Percentiles rank a stretch among this genome's conserved stretches.
These are phyloP conservation scores for Polia nebulosa DNA, from an alignment of 2,888 invertebrate species.

Conservation along the genomic window DNA sequence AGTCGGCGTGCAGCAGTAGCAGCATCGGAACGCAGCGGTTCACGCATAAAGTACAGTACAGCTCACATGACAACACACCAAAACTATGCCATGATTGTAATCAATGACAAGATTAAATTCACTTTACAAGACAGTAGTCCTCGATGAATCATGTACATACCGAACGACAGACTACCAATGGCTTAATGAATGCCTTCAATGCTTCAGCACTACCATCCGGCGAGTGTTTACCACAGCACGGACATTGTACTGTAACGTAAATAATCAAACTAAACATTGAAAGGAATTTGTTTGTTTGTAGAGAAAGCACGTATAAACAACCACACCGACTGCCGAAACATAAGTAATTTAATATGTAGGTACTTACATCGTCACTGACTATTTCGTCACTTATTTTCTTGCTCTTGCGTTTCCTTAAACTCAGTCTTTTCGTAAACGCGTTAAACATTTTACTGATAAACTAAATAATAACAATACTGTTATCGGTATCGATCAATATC, in stretches of 20 bases:
- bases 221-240: constrained; percentile 82
- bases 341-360: constrained; percentile 52
- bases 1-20: constrained; percentile 68
- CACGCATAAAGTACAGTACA: constrained; percentile 70
- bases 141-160: constrained; percentile 37
- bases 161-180: constrained; percentile 46
- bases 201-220: constrained; percentile 77
- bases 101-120: constrained; percentile 36
- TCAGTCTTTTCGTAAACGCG: constrained; percentile 75
- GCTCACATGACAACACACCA: constrained; percentile 59
- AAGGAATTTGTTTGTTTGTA: constrained; percentile 86
- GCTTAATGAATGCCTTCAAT: constrained; percentile 57
- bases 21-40: constrained; percentile 70
- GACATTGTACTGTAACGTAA: constrained; percentile 79
- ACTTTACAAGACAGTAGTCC: constrained; percentile 40
- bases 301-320: constrained; percentile 69
- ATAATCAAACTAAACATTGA: constrained; percentile 80
- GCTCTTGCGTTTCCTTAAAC: constrained; percentile 75
- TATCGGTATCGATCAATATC: constrained; percentile 19
- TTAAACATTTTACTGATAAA: constrained; percentile 70
- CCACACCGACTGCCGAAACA: constrained; percentile 64
- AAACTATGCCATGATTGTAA: constrained; percentile 47
- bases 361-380: constrained; percentile 72
- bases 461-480: constrained; percentile 23
- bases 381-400: constrained; percentile 52